Evolutionary conservation across 2,797 vertebrate species (phyloP).

Genomic region (Sphenopsis melanotis): DNA sequence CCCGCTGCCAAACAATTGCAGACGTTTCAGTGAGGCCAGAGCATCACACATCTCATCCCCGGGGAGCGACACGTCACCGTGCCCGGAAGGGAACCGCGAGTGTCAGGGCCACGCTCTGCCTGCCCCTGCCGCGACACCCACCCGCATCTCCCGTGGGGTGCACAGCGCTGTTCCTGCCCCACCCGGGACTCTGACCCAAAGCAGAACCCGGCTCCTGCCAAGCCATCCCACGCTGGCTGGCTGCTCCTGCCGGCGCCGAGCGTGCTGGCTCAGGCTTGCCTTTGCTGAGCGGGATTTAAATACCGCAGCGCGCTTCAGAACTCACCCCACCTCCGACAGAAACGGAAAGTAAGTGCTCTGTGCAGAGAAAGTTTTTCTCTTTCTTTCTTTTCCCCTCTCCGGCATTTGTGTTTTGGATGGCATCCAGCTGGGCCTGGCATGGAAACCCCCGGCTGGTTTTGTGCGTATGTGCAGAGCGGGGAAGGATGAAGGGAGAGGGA

Average conservation of each 20-base stretch:
- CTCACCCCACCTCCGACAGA: neutral
- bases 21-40: neutral
- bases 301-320: neutral
- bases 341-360: neutral
- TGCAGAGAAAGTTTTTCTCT: neutral
- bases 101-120: rapidly evolving
- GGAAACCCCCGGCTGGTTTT: neutral
- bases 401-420: neutral
- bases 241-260: neutral
- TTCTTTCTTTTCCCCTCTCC: neutral
- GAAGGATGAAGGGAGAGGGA: neutral
- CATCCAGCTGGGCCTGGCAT: neutral
- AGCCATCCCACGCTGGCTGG: neutral
- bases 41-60: neutral
- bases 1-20: neutral
- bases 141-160: neutral
- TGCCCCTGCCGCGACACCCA: neutral
- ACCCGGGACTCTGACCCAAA: rapidly evolving
- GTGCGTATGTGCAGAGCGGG: neutral
- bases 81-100: rapidly evolving
- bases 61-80: rapidly evolving
- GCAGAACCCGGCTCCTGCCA: neutral
- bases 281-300: neutral
- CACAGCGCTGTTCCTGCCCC: neutral
- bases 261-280: neutral